phyloP scores from a whole-genome alignment of 1,140 invertebrate species.

The Lanistes nyassanus region DNA sequence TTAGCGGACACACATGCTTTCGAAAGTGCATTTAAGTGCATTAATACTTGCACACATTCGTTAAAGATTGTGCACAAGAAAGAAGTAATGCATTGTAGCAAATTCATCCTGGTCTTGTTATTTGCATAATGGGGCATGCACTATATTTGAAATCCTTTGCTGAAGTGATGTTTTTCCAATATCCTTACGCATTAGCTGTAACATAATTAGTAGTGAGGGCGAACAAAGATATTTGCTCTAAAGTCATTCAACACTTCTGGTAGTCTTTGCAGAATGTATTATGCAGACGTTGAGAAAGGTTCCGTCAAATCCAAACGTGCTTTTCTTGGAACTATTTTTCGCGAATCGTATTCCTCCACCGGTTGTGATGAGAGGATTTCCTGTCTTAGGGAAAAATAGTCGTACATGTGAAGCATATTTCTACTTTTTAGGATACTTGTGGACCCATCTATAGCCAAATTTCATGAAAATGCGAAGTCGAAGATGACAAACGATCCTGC shows the following conservation, averaged over 20 bases:
- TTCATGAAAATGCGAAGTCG: conserved; percentile 38
- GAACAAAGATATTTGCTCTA: background rate
- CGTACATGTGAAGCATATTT: conserved; percentile 24
- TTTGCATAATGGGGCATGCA: conserved; percentile 32
- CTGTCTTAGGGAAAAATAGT: conserved; percentile 40
- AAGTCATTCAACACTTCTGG: background rate
- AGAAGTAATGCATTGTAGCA: background rate
- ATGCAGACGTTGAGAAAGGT: no score
- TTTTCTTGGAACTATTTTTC: conserved; percentile 3
- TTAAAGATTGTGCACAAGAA: background rate
- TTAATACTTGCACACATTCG: background rate
- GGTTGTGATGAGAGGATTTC: conserved; percentile 40
- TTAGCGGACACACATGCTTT: background rate
- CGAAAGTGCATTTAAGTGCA: background rate
- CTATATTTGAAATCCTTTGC: conserved; percentile 34
- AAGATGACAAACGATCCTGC: conserved; percentile 48
- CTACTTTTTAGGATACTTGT: conserved; percentile 24
- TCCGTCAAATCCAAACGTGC: no score
- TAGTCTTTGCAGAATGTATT: background rate
- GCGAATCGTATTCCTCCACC: conserved; percentile 22
- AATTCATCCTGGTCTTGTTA: conserved; percentile 9
- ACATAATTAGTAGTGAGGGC: background rate
- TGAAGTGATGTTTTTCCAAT: conserved; percentile 23
- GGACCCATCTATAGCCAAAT: conserved; percentile 31
- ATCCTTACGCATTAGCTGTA: conserved; percentile 21